phyloP scores from a whole-genome alignment of 30 jellyfish, hydroid and myxozoan genomes.

The Mastigias papua region DNA sequence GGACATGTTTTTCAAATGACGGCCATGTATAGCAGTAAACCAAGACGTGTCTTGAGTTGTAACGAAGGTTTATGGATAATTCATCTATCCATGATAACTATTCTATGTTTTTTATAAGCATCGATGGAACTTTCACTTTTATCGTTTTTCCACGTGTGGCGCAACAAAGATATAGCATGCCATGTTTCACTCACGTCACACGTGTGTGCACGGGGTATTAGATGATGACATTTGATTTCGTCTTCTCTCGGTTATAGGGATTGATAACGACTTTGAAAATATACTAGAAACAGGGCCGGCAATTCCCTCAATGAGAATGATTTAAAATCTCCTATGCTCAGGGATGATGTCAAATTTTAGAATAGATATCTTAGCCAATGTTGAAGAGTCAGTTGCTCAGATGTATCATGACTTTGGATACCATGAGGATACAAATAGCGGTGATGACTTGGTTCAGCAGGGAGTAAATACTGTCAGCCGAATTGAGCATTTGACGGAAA shows the following conservation, averaged over 20 bases:
- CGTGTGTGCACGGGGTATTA: slow-evolving; percentile 23
- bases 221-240: background rate
- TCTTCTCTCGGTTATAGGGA: slow-evolving; percentile 10
- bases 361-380: slow-evolving; percentile 44
- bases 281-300: slow-evolving; percentile 1
- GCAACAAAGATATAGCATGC: slow-evolving; percentile 11
- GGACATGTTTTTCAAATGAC: background rate
- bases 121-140: slow-evolving; percentile 7
- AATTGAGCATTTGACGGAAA: background rate
- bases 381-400: slow-evolving; percentile 43
- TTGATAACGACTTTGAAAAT: slow-evolving; percentile 1
- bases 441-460: slow-evolving; percentile 11
- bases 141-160: slow-evolving; percentile 39
- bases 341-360: slow-evolving; percentile 33
- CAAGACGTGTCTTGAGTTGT: slow-evolving; percentile 55
- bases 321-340: slow-evolving; percentile 25
- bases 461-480: slow-evolving; percentile 16
- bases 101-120: slow-evolving; percentile 26
- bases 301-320: slow-evolving; percentile 3
- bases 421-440: slow-evolving; percentile 24
- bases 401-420: slow-evolving; percentile 33
- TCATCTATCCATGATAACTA: slow-evolving; percentile 5
- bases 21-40: slow-evolving; percentile 22
- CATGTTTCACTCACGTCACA: slow-evolving; percentile 50
- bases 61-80: background rate